Evolutionary conservation across 2,888 invertebrate genomes (phyloP).

Genomic region (Lomographa bimaculata): DNA sequence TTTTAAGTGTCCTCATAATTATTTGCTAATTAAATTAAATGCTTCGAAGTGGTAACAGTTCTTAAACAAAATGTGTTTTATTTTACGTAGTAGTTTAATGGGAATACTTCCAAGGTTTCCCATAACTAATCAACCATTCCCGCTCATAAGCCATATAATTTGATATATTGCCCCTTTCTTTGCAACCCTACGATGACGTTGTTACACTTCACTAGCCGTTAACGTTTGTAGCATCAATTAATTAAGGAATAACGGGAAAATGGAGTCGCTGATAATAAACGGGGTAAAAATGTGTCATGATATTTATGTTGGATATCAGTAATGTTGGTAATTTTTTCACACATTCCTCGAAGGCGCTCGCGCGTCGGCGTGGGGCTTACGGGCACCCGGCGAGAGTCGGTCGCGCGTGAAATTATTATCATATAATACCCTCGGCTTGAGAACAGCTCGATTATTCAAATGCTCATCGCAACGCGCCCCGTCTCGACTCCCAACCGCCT

Average conservation of each 20-base stretch:
- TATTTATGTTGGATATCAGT: slow-evolving; percentile 36
- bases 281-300: slow-evolving; percentile 41
- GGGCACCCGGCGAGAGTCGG: slow-evolving; percentile 57
- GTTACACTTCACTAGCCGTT: slow-evolving; percentile 65
- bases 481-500: slow-evolving; percentile 37
- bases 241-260: slow-evolving; percentile 56
- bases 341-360: slow-evolving; percentile 64
- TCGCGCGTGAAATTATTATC: slow-evolving; percentile 82
- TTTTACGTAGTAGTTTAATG: neutral
- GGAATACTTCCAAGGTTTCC: slow-evolving; percentile 16
- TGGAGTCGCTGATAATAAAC: slow-evolving; percentile 44
- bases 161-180: slow-evolving; percentile 31
- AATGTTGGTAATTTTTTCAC: slow-evolving; percentile 64
- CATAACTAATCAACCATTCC: slow-evolving; percentile 14
- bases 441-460: slow-evolving; percentile 78
- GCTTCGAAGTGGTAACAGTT: too few relatives aligned
- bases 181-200: slow-evolving; percentile 40
- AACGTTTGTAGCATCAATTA: slow-evolving; percentile 71
- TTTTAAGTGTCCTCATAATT: neutral
- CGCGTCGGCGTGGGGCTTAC: slow-evolving; percentile 44
- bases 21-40: too few relatives aligned
- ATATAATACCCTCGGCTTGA: slow-evolving; percentile 75
- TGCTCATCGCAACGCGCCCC: slow-evolving; percentile 60
- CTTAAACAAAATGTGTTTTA: too few relatives aligned
- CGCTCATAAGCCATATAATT: slow-evolving; percentile 27